Evolutionary conservation across 2,113 vertebrate genomes (phyloP).

Genomic region (Donacobius atricapilla): DNA sequence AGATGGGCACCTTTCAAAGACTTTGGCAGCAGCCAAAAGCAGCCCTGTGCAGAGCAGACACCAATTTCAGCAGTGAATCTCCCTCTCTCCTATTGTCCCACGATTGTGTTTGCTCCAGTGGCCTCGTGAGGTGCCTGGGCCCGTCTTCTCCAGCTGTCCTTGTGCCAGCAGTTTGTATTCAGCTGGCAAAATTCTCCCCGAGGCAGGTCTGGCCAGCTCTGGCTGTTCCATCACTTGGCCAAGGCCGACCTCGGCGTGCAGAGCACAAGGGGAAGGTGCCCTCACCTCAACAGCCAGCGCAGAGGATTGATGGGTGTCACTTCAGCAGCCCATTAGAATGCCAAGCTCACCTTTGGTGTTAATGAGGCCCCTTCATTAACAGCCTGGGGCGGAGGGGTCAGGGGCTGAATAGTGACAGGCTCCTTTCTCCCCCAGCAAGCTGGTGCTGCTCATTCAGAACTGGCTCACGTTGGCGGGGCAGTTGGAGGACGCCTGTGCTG

Average conservation of each 20-base stretch:
- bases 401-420: conserved; percentile 5
- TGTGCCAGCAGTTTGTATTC: background rate
- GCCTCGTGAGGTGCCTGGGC: background rate
- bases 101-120: background rate
- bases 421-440: conserved; percentile 35
- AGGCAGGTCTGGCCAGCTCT: background rate
- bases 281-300: background rate
- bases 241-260: background rate
- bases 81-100: background rate
- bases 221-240: conserved; percentile 3
- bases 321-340: background rate
- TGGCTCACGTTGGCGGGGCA: conserved; percentile 32
- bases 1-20: background rate
- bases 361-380: conserved; percentile 51
- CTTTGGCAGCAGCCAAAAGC: background rate
- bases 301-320: background rate
- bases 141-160: background rate
- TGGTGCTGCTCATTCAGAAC: conserved; percentile 50
- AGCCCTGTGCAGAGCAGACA: background rate
- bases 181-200: background rate
- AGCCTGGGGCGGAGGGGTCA: conserved; percentile 22
- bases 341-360: conserved; percentile 46
- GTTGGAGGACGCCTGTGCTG: background rate
- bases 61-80: background rate
- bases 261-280: background rate